Evolutionary conservation across 1,140 invertebrate species (phyloP).

Genomic region (Drosophila arawakana): DNA sequence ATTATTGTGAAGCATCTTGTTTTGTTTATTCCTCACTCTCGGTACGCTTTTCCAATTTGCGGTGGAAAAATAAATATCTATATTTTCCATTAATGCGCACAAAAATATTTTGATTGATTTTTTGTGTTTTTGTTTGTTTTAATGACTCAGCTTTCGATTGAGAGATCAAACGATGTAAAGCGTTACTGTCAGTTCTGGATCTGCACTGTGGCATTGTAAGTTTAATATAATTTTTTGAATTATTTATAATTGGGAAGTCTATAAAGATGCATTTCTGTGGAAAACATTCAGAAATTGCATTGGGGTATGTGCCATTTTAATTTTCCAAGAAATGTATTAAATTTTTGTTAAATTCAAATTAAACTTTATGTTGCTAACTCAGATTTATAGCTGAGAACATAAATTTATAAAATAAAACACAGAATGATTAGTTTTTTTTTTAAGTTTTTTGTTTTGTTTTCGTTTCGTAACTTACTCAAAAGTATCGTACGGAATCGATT

Average conservation of each 20-base stretch:
- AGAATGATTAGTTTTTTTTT: conserved; percentile 43
- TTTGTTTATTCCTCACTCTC: conserved; percentile 56
- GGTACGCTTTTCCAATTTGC: conserved; percentile 21
- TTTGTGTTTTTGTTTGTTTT: conserved; percentile 32
- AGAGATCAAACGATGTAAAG: conserved; percentile 36
- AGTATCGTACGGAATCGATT: conserved; percentile 62
- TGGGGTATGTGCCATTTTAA: no score
- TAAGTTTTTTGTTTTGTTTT: conserved; percentile 34
- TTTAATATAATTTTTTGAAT: conserved; percentile 2
- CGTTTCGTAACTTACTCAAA: conserved; percentile 43
- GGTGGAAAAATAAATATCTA: conserved; percentile 19
- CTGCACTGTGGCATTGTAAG: conserved; percentile 24
- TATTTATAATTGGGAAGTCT: background rate
- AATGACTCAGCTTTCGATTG: conserved; percentile 48
- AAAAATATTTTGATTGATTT: conserved; percentile 31
- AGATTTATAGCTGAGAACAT: background rate
- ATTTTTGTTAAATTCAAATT: no score
- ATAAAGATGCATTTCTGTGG: background rate
- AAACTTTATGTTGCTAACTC: background rate
- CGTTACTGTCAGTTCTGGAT: background rate
- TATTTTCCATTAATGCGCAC: conserved; percentile 30
- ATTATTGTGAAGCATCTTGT: conserved; percentile 38
- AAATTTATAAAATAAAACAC: conserved; percentile 26
- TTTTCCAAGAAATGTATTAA: no score
- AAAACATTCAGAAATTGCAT: background rate